Conservation (phyloP, 2,797 vertebrate species). For the Lophura swinhoii region DNA sequence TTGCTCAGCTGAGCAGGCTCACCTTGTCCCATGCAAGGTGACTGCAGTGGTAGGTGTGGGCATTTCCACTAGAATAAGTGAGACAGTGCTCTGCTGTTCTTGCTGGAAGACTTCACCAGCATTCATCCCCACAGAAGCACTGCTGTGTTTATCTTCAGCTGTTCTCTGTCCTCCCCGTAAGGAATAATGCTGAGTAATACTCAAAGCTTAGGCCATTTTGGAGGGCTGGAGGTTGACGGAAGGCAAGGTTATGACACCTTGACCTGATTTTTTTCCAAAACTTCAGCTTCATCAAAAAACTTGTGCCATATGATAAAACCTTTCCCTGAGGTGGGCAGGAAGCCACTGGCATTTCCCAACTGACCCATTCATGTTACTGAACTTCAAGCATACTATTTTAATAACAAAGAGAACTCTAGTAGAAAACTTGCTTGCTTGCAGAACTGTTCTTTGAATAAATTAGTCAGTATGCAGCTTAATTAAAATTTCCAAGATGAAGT, state of each 20-base stretch:
- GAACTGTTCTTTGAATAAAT: not conserved
- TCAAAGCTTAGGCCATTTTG: not conserved
- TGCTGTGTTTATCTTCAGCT: not conserved
- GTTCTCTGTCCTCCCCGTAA: not conserved
- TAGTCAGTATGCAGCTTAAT: not conserved
- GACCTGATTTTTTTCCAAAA: not conserved
- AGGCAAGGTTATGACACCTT: not conserved
- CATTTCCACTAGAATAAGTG: not conserved
- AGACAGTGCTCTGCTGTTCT: not conserved
- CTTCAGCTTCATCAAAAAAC: not conserved
- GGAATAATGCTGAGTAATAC: not conserved
- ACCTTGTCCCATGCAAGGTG: not conserved
- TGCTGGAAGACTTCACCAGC: not conserved
- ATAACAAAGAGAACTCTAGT: not conserved
- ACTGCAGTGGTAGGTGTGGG: not conserved
- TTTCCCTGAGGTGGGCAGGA: not conserved
- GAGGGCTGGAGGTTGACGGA: not conserved
- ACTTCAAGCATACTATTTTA: not conserved
- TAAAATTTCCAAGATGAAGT: not conserved
- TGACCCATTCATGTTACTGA: not conserved
- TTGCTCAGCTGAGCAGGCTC: not conserved
- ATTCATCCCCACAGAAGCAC: not conserved
- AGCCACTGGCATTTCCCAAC: not conserved
- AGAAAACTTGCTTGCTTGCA: not conserved
- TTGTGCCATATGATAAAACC: not conserved